These are phyloP conservation scores for Sphaeramia orbicularis DNA, from an alignment of 2,797 vertebrate genomes.

Conservation along the genomic window DNA sequence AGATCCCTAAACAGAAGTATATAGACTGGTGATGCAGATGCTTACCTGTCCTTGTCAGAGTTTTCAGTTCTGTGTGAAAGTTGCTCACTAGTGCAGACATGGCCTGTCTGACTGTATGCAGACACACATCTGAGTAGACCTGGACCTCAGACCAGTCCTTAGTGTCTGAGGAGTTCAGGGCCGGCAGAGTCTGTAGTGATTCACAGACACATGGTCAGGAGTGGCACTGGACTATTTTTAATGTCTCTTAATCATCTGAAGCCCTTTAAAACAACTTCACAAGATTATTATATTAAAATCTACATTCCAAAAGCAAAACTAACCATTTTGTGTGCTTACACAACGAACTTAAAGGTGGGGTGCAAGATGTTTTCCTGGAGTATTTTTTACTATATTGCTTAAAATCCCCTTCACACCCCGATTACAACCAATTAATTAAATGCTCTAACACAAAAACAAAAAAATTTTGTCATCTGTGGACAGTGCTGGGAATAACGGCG, in stretches of 20 bases:
- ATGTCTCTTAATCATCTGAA: background rate
- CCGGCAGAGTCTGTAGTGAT: constrained; percentile 47
- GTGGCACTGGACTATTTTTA: background rate
- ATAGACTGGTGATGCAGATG: accelerated
- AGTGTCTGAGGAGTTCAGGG: constrained; percentile 11
- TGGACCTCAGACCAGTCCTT: constrained; percentile 50
- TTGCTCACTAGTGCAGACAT: constrained; percentile 37
- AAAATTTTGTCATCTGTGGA: no score
- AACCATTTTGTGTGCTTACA: no score
- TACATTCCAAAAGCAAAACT: no score
- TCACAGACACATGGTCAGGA: constrained; percentile 36
- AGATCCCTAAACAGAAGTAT: background rate
- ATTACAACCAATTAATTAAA: no score
- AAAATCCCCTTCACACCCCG: no score
- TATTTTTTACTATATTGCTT: no score
- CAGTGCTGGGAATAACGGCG: no score
- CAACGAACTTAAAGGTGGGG: no score
- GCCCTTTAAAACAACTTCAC: no score
- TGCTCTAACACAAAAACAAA: no score
- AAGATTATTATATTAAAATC: no score
- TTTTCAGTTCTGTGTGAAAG: constrained; percentile 46
- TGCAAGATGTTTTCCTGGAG: no score
- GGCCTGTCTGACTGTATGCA: constrained; percentile 54
- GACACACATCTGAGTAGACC: constrained; percentile 55
- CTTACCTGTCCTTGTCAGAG: constrained; percentile 54